phyloP scores from a whole-genome alignment of 1,140 invertebrate species.

The Pissodes strobi region DNA sequence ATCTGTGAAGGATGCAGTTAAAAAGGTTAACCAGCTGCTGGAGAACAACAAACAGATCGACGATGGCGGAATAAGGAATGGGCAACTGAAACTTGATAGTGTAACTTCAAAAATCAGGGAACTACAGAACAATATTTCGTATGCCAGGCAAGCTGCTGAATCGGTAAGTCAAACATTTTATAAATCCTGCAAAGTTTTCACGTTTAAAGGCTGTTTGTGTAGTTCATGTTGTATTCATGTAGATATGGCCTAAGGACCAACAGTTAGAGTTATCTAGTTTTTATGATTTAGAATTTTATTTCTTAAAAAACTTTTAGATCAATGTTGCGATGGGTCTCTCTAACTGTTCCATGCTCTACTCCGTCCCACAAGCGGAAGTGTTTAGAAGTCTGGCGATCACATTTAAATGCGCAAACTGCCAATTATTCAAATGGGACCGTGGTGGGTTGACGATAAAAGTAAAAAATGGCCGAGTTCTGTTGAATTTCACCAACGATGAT shows the following conservation, averaged over 20 bases:
- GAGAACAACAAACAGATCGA: not conserved
- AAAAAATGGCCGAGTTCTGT: constrained; percentile 9
- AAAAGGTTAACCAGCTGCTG: constrained; percentile 5
- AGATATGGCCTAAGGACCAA: no score
- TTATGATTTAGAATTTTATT: no score
- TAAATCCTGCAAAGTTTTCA: no score
- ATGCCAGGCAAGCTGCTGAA: constrained; percentile 79
- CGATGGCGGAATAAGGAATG: not conserved
- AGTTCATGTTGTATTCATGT: no score
- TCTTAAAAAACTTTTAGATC: constrained; percentile 41
- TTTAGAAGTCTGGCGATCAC: constrained; percentile 38
- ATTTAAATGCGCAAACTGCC: constrained; percentile 42
- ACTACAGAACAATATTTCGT: constrained; percentile 73
- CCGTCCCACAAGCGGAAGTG: constrained; percentile 48
- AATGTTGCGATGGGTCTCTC: constrained; percentile 53
- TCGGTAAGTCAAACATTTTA: constrained; percentile 71
- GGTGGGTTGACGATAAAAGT: constrained; percentile 17
- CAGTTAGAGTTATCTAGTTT: no score
- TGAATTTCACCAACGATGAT: constrained; percentile 14
- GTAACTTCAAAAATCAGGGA: constrained; percentile 58
- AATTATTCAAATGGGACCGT: constrained; percentile 32
- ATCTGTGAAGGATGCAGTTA: not conserved
- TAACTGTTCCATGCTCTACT: constrained; percentile 77
- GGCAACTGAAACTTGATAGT: constrained; percentile 4
- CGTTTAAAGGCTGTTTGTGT: no score